Evolutionary conservation across 1,140 invertebrate genomes (phyloP).

Genomic region (Stratiolaelaps scimitus): DNA sequence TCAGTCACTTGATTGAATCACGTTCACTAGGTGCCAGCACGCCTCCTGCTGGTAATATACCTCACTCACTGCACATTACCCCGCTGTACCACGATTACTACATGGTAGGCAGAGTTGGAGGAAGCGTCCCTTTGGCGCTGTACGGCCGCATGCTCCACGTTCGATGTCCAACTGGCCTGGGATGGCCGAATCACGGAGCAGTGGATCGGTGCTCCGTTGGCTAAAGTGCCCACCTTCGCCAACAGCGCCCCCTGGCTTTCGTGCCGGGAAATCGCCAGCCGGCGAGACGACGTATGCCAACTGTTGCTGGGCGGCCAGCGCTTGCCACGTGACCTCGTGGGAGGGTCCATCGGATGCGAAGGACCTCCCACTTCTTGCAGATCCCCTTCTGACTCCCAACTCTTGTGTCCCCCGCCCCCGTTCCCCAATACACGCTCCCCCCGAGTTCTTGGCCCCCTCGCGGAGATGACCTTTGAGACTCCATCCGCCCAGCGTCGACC

Average conservation of each 20-base stretch:
- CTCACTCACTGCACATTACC: too few species aligned
- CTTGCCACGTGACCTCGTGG: slow-evolving; percentile 8
- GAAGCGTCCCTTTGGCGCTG: too few species aligned
- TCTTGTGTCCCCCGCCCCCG: not conserved
- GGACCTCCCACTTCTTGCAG: slow-evolving; percentile 26
- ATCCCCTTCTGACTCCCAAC: not conserved
- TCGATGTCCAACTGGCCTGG: too few species aligned
- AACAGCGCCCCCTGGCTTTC: slow-evolving; percentile 25
- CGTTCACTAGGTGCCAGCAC: too few species aligned
- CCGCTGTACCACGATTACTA: too few species aligned
- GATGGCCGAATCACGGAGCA: too few species aligned
- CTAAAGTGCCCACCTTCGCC: slow-evolving; percentile 3
- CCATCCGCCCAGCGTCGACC: not conserved
- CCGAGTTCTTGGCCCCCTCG: not conserved
- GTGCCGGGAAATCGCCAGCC: not conserved
- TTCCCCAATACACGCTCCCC: not conserved
- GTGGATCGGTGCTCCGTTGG: too few species aligned
- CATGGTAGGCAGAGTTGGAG: too few species aligned
- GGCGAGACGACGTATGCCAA: slow-evolving; percentile 19
- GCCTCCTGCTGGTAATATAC: too few species aligned
- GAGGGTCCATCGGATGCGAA: slow-evolving; percentile 3
- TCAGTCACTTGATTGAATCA: too few species aligned
- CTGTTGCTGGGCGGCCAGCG: slow-evolving; percentile 16
- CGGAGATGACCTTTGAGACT: slow-evolving; percentile 13
- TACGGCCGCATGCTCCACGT: too few species aligned